phyloP scores from a whole-genome alignment of 2,113 vertebrate genomes.

The Meles meles region DNA sequence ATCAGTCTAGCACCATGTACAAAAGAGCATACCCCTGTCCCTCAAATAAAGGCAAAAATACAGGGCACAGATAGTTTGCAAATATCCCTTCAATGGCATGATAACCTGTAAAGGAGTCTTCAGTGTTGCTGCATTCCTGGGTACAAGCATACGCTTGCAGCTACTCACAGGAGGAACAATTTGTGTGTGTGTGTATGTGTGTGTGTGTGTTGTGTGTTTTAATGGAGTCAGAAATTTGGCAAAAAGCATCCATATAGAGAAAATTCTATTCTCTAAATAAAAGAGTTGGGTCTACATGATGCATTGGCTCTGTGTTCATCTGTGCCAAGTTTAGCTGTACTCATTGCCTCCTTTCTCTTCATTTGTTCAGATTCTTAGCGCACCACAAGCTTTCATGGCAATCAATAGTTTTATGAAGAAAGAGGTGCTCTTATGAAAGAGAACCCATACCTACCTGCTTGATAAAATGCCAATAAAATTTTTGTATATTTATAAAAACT shows the following conservation, averaged over 20 bases:
- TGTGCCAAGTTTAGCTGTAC: background rate
- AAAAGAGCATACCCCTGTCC: fast-evolving
- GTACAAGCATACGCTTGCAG: background rate
- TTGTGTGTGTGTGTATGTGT: background rate
- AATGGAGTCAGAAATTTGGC: background rate
- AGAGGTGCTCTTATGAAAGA: background rate
- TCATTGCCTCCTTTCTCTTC: background rate
- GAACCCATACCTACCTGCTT: background rate
- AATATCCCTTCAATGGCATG: background rate
- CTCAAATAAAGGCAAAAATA: background rate
- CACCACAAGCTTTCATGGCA: background rate
- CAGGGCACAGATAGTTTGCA: background rate
- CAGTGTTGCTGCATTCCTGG: background rate
- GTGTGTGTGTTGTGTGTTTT: background rate
- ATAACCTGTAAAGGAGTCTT: background rate
- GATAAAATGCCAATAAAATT: background rate
- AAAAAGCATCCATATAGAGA: background rate
- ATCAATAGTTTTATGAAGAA: background rate
- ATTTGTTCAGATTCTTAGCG: background rate
- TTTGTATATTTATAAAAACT: background rate
- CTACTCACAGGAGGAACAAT: background rate
- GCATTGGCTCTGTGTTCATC: background rate
- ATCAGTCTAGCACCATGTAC: no score
- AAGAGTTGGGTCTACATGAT: fast-evolving
- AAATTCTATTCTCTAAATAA: background rate